These are phyloP conservation scores for Parus major DNA, from an alignment of 2,113 vertebrate species.

Conservation along the genomic window DNA sequence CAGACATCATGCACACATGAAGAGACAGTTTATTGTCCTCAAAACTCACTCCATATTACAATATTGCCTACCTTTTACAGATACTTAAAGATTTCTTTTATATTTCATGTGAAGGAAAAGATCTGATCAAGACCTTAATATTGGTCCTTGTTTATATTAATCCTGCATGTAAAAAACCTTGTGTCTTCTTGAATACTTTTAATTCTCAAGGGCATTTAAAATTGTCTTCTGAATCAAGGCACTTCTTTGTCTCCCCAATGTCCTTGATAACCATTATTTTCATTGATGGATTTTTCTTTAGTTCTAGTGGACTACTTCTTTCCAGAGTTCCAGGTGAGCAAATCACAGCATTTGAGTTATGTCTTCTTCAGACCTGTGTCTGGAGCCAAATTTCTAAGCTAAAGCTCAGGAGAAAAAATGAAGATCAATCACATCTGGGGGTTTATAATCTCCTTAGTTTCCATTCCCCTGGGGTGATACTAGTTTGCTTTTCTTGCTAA, in stretches of 20 bases:
- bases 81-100: background rate
- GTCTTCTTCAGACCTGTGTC: background rate
- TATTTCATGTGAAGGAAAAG: background rate
- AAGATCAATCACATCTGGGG: fast-evolving
- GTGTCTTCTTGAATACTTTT: background rate
- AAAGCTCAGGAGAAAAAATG: background rate
- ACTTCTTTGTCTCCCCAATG: background rate
- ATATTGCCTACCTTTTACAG: background rate
- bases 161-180: background rate
- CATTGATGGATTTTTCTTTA: background rate
- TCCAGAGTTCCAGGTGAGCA: background rate
- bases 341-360: background rate
- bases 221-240: background rate
- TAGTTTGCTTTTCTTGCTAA: background rate
- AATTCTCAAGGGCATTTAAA: background rate
- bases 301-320: background rate
- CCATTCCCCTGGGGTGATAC: background rate
- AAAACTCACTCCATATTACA: background rate
- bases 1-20: background rate
- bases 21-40: background rate
- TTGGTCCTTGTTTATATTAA: background rate
- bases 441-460: background rate
- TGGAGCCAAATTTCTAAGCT: background rate
- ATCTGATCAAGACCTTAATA: background rate
- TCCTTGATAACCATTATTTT: background rate